Percentiles rank a stretch among this genome's conserved stretches.
Evolutionary conservation across 2,797 vertebrate genomes (phyloP).

Genomic region (Micromesistius poutassou): DNA sequence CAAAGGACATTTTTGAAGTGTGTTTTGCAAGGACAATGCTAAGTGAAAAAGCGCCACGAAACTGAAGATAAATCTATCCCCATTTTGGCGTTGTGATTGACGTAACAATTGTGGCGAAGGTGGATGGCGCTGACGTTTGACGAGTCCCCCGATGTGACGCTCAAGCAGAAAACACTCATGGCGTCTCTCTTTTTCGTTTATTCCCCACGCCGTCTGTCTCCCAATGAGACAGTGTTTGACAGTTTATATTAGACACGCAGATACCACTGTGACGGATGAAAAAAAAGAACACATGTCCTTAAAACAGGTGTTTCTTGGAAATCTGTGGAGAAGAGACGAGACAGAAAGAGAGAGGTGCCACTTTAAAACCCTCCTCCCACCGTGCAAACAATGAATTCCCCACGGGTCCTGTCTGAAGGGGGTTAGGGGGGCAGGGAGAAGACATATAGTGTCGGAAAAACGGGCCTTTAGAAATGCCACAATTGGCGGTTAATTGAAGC

Average conservation of each 20-base stretch:
- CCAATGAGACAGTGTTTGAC: not conserved
- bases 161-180: not conserved
- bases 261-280: not conserved
- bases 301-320: not conserved
- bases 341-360: not conserved
- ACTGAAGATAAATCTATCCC: not conserved
- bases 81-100: conserved; percentile 44
- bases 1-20: not conserved
- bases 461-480: not conserved
- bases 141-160: conserved; percentile 37
- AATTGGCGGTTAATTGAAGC: too few species aligned
- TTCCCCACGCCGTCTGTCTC: not conserved
- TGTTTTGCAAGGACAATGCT: not conserved
- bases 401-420: not conserved
- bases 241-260: not conserved
- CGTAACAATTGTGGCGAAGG: conserved; percentile 40
- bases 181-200: not conserved
- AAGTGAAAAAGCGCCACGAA: not conserved
- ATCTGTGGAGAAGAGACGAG: not conserved
- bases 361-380: not conserved
- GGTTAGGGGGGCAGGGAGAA: not conserved
- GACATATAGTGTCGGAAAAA: not conserved
- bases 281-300: not conserved
- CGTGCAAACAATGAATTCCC: not conserved
- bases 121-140: conserved; percentile 54